phyloP scores from a whole-genome alignment of 2,797 vertebrate genomes.

The Malurus leucopterus region DNA sequence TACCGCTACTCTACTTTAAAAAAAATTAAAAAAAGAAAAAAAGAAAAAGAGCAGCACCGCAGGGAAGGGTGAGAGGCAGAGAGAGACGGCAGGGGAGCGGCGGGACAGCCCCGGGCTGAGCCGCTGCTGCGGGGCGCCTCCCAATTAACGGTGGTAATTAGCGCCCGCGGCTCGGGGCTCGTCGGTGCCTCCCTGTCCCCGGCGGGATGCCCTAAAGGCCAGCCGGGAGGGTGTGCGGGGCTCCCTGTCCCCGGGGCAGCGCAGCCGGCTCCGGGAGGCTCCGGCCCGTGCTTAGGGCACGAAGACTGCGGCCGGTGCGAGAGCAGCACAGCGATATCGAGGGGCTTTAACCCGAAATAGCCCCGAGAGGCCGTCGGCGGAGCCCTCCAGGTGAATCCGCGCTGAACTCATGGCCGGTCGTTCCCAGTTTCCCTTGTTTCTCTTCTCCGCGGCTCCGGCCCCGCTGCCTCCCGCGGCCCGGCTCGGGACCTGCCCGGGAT shows the following conservation, averaged over 20 bases:
- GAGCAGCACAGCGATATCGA: background rate
- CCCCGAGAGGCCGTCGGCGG: too few relatives aligned
- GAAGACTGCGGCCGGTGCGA: too few relatives aligned
- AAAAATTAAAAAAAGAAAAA: background rate
- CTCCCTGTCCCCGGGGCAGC: background rate
- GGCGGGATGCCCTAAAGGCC: fast-evolving
- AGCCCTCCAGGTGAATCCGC: background rate
- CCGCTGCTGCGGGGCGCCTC: background rate
- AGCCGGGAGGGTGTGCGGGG: background rate
- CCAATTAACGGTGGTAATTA: background rate
- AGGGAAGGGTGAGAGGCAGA: background rate
- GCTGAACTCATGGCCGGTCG: fast-evolving
- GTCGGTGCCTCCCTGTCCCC: background rate
- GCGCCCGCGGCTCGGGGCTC: too few relatives aligned
- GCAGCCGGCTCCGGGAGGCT: background rate
- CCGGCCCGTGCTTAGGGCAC: background rate
- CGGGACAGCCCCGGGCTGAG: background rate
- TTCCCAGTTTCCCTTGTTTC: background rate
- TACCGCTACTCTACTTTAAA: background rate
- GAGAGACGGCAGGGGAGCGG: background rate
- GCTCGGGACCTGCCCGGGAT: too few relatives aligned
- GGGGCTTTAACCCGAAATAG: fast-evolving
- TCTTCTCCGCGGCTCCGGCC: fast-evolving
- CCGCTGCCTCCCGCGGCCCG: fast-evolving
- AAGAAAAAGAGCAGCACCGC: background rate